Conservation (phyloP, 1,140 invertebrate species). For the Drosophila busckii region DNA sequence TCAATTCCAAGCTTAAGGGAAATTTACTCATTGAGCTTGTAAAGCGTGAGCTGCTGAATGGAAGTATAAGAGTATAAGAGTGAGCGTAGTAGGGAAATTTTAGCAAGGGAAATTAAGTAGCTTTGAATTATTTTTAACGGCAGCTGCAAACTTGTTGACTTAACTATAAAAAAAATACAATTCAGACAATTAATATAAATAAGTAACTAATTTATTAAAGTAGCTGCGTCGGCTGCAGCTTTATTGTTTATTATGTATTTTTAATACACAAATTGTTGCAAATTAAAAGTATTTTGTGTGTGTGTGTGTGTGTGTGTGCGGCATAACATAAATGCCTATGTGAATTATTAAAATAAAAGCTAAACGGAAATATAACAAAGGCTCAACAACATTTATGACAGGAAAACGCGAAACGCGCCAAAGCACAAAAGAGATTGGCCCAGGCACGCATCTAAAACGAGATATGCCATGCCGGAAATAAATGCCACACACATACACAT, state of each 20-base stretch:
- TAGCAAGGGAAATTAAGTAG: not conserved
- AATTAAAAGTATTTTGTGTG: slow-evolving; percentile 59
- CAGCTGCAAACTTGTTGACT: not conserved
- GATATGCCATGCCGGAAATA: slow-evolving; percentile 75
- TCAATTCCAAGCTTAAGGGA: slow-evolving; percentile 20
- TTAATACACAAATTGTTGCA: slow-evolving; percentile 48
- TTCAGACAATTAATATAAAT: too few species aligned
- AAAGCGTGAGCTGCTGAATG: slow-evolving; percentile 1
- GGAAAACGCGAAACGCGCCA: slow-evolving; percentile 68
- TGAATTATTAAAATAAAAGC: slow-evolving; percentile 78
- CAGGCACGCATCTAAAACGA: slow-evolving; percentile 74
- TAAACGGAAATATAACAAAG: slow-evolving; percentile 76
- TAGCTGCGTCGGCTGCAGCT: too few species aligned
- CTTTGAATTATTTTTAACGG: slow-evolving; percentile 5
- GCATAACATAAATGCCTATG: slow-evolving; percentile 68
- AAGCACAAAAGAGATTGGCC: slow-evolving; percentile 61
- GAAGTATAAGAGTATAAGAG: not conserved
- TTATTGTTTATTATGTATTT: too few species aligned
- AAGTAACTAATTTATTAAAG: too few species aligned
- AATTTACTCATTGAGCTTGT: slow-evolving; percentile 11
- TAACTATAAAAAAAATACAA: too few species aligned
- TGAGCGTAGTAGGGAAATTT: slow-evolving; percentile 6
- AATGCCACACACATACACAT: too few species aligned
- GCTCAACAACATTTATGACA: slow-evolving; percentile 74
- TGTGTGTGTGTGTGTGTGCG: too few species aligned